phyloP scores from a whole-genome alignment of 2,113 vertebrate species.

The Brachyhypopomus gauderio region DNA sequence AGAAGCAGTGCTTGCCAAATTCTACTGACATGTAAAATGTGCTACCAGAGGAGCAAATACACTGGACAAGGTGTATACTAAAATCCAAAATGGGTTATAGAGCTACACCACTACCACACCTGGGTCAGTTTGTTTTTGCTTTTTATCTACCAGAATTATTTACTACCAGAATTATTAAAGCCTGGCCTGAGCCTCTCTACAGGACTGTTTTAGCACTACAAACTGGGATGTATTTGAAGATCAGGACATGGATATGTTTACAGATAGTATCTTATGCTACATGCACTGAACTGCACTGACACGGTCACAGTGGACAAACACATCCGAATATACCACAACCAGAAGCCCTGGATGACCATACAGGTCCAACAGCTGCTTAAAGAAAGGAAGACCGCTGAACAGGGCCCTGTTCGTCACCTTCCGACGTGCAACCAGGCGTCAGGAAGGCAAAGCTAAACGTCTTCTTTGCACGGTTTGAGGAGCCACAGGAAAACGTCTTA shows the following conservation, averaged over 20 bases:
- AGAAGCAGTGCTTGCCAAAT: too few relatives aligned
- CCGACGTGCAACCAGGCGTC: not conserved
- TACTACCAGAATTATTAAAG: not conserved
- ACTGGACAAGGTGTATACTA: too few relatives aligned
- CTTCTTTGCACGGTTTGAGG: too few relatives aligned
- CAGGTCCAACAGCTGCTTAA: not conserved
- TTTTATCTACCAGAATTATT: too few relatives aligned
- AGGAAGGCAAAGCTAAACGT: too few relatives aligned
- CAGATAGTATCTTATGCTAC: constrained; percentile 13
- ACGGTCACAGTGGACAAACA: constrained; percentile 12
- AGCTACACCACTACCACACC: too few relatives aligned
- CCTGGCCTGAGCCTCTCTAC: not conserved
- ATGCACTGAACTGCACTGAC: constrained; percentile 24
- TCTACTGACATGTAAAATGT: too few relatives aligned
- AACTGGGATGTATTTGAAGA: constrained; percentile 25
- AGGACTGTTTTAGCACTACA: not conserved
- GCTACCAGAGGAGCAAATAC: too few relatives aligned
- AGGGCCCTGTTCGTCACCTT: not conserved
- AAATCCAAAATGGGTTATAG: too few relatives aligned
- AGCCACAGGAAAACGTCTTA: too few relatives aligned
- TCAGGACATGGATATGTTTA: not conserved
- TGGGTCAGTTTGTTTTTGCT: too few relatives aligned
- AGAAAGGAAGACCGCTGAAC: not conserved
- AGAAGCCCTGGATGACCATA: not conserved
- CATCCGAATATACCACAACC: too few relatives aligned